Conservation (phyloP, 53 echinoderm and acorn worm genomes). For the Pentamera pediparva region DNA sequence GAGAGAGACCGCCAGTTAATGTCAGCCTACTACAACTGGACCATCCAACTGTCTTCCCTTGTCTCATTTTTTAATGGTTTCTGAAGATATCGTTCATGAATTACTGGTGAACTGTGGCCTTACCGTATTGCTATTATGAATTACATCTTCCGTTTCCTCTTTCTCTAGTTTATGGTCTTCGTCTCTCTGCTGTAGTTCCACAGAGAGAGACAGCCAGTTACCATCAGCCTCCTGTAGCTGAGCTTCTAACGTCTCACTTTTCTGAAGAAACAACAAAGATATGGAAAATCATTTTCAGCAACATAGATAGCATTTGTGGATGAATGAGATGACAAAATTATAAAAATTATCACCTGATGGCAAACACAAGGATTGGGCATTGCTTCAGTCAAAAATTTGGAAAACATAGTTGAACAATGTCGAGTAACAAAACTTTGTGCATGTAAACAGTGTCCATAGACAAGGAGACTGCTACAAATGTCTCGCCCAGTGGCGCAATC, state of each 20-base stretch:
- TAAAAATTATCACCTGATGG: too few species aligned
- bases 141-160: slow-evolving; percentile 64
- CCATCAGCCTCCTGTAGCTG: slow-evolving; percentile 77
- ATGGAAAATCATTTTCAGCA: not conserved
- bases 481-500: too few species aligned
- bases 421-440: not conserved
- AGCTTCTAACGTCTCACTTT: slow-evolving; percentile 58
- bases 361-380: too few species aligned
- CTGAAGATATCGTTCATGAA: too few species aligned
- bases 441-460: too few species aligned
- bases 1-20: too few species aligned
- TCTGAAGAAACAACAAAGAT: slow-evolving; percentile 33
- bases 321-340: not conserved
- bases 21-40: too few species aligned
- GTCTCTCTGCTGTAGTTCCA: slow-evolving; percentile 71
- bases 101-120: slow-evolving; percentile 2
- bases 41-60: too few species aligned
- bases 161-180: slow-evolving; percentile 55
- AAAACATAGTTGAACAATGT: not conserved
- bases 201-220: slow-evolving; percentile 73
- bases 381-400: not conserved
- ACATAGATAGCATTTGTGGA: not conserved
- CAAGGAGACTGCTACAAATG: too few species aligned
- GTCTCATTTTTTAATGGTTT: too few species aligned
- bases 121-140: slow-evolving; percentile 75